Evolutionary conservation across 2,888 invertebrate species (phyloP), one percentile per base, ranked within the genome.

Genomic region (Thera britannica): DNA sequence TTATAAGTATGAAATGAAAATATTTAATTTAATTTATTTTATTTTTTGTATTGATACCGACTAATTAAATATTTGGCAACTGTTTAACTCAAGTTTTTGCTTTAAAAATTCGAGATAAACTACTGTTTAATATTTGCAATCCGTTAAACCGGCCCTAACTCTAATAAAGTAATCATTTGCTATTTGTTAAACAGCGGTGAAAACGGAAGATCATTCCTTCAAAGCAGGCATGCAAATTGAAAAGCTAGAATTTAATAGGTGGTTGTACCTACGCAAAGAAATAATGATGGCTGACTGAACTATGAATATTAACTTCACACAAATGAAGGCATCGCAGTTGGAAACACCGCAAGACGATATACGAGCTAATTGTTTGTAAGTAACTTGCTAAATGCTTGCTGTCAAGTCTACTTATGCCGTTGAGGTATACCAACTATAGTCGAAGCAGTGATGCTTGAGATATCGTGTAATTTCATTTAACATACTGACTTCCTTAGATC

Each of bases 331-430:
- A 68, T 68, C 52, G 55, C 60, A 57, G 68, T 66, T 58, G 34
- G 57, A 58, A 65, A 34, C 41, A 41, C 55, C 48, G 65, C 56
- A 52, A 23, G 38, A 36, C 51, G 67, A 70, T 61, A 68, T 49
- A 72, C 68, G 51, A 56, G 58, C 71, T 88, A 92, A 92, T 91
- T 88, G 90, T 84, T 85, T 83, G 90, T 86, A 81, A 90, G 86
- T 88, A 90, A 91, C 84, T 82, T 81, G 88, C 79, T 90, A 92
- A 92, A 81, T 79, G 78, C 79, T 72, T 64, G 76, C 83, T 79
- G 84, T 85, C 89, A 80, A 71, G 70, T 65, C 73, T 68, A 66
- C 75, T 81, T 76, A 70, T 70, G 72, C 66, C 72, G 58, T 51
- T 67, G 35, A 36, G 44, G 54, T 58, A 54, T 54, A 55, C 54